Evolutionary conservation across 30 jellyfish, hydroid and myxozoan genomes (phyloP).

Genomic region (Pelagia noctiluca): DNA sequence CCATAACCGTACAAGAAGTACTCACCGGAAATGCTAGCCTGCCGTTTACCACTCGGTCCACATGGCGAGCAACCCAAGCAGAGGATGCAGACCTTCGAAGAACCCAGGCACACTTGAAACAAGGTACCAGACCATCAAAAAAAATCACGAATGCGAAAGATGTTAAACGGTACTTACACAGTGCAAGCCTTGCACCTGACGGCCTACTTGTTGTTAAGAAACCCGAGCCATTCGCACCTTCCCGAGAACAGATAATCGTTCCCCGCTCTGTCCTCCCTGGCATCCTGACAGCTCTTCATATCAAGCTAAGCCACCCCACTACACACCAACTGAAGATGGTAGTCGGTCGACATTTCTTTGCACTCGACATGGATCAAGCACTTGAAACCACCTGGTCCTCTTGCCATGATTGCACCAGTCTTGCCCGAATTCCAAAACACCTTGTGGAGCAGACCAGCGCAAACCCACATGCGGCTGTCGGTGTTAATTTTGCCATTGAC

Average conservation of each 20-base stretch:
- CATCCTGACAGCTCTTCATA: slow-evolving; percentile 64
- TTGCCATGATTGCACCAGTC: slow-evolving; percentile 57
- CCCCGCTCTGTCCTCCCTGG: slow-evolving; percentile 52
- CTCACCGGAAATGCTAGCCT: too few species aligned
- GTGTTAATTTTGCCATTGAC: slow-evolving; percentile 53
- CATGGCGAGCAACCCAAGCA: too few species aligned
- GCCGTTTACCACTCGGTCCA: too few species aligned
- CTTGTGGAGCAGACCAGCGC: slow-evolving; percentile 1
- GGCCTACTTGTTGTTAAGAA: too few species aligned
- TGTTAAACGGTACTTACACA: too few species aligned
- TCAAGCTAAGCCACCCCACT: slow-evolving; percentile 50
- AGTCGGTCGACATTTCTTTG: slow-evolving; percentile 39
- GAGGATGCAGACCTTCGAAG: too few species aligned
- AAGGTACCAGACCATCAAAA: too few species aligned
- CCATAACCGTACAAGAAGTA: too few species aligned
- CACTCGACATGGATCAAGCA: slow-evolving; percentile 44
- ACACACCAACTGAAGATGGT: slow-evolving; percentile 26
- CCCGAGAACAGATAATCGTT: slow-evolving; percentile 32
- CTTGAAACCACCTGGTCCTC: background rate
- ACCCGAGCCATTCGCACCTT: slow-evolving; percentile 4
- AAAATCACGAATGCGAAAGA: too few species aligned
- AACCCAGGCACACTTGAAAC: too few species aligned
- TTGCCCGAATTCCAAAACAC: slow-evolving; percentile 6
- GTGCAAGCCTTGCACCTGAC: too few species aligned
- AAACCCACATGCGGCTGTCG: slow-evolving; percentile 39